Conservation (phyloP, 2,113 vertebrate species). For the Piaya cayana region DNA sequence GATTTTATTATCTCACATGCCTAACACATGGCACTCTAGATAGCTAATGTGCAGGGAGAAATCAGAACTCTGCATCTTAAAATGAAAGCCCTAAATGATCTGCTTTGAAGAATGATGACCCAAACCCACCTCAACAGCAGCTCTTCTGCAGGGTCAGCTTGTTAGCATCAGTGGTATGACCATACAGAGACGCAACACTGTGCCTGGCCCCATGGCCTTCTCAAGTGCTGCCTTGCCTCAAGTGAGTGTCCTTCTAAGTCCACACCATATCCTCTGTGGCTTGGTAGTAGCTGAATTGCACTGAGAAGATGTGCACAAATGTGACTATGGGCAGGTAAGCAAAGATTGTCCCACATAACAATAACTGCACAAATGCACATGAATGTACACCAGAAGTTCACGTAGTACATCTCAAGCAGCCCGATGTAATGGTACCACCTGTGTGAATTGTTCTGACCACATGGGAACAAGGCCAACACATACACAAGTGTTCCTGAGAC, state of each 20-base stretch:
- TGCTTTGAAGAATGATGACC: background rate
- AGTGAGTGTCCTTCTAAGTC: background rate
- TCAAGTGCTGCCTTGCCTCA: background rate
- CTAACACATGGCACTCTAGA: background rate
- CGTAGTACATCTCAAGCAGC: background rate
- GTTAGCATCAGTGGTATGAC: background rate
- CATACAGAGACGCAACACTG: background rate
- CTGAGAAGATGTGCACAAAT: background rate
- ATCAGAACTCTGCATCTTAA: background rate
- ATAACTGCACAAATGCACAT: background rate
- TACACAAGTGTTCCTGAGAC: background rate
- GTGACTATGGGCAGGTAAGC: background rate
- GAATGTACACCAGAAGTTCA: background rate
- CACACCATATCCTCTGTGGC: background rate
- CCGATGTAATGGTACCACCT: background rate
- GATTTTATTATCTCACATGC: background rate
- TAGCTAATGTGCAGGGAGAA: background rate
- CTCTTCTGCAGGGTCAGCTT: background rate
- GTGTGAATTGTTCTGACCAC: background rate
- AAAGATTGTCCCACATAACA: background rate
- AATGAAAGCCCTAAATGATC: background rate
- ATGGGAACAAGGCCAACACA: background rate
- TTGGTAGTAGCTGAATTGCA: background rate
- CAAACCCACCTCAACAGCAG: background rate
- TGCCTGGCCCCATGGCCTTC: background rate